phyloP scores from a whole-genome alignment of 2,113 vertebrate species.

The Odobenus rosmarus region DNA sequence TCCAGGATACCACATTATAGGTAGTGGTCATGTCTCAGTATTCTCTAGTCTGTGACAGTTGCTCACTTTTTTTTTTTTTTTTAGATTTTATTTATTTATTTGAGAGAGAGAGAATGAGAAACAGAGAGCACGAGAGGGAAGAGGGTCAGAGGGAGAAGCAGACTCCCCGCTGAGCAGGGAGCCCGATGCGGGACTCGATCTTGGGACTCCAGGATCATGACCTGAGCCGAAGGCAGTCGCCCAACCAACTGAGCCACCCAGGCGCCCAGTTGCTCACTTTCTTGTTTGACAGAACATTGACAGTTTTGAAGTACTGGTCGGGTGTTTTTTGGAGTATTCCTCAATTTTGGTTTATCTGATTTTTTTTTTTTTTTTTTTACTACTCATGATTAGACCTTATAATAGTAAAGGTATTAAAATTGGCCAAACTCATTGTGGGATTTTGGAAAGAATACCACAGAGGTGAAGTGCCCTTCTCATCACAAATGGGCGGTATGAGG shows the following conservation, averaged over 20 bases:
- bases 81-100: no score
- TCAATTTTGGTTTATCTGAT: slow-evolving; percentile 6
- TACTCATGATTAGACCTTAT: background rate
- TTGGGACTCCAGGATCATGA: no score
- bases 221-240: no score
- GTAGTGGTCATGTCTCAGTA: background rate
- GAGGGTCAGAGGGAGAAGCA: no score
- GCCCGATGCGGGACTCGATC: no score
- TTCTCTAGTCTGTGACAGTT: background rate
- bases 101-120: no score
- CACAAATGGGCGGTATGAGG: background rate
- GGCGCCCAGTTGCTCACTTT: background rate
- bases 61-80: no score
- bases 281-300: background rate
- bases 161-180: no score
- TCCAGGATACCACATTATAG: background rate
- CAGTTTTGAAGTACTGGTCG: background rate
- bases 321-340: background rate
- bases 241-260: no score
- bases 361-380: background rate
- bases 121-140: no score
- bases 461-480: background rate
- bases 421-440: background rate
- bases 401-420: slow-evolving; percentile 15
- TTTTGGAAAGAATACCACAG: background rate